These are phyloP conservation scores for Gallinago jamesoni DNA, from an alignment of 2,113 vertebrate species.

Conservation along the genomic window DNA sequence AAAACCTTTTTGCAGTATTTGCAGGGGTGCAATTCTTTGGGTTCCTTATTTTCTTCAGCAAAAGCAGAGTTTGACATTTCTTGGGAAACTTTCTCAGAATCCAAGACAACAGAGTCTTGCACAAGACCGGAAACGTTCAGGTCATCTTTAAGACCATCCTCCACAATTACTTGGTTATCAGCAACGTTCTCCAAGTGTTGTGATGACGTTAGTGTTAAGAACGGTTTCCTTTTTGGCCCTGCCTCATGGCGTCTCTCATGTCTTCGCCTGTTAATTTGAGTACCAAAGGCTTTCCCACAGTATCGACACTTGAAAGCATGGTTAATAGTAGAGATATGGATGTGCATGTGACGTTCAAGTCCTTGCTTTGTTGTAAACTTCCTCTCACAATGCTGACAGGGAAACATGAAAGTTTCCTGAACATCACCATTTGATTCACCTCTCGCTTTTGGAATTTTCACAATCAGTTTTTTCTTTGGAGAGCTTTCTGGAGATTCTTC, in stretches of 20 bases:
- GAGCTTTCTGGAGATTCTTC: conserved; percentile 73
- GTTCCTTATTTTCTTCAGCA: conserved; percentile 78
- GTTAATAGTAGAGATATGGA: conserved; percentile 77
- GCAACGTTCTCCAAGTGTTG: conserved; percentile 43
- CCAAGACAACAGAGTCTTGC: conserved; percentile 48
- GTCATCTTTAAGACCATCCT: conserved; percentile 52
- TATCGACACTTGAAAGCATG: conserved; percentile 82
- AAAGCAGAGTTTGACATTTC: conserved; percentile 41
- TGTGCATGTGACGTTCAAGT: conserved; percentile 88
- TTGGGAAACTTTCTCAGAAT: conserved; percentile 64
- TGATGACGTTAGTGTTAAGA: neutral
- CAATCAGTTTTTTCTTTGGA: conserved; percentile 53
- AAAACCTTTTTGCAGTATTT: conserved; percentile 92
- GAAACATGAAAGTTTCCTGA: conserved; percentile 78
- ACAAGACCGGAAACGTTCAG: neutral
- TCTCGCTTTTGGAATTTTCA: conserved; percentile 57
- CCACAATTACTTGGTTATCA: conserved; percentile 22
- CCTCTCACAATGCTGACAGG: conserved; percentile 87
- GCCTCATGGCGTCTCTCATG: conserved; percentile 89
- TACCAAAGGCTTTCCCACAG: conserved; percentile 81
- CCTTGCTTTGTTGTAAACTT: conserved; percentile 88
- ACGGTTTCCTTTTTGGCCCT: conserved; percentile 81
- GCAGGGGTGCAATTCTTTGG: conserved; percentile 82
- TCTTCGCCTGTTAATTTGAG: conserved; percentile 79
- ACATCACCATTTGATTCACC: conserved; percentile 74